Base-by-base conservation (phyloP, 1,140 invertebrate genomes). In the Drosophila funebris region DNA sequence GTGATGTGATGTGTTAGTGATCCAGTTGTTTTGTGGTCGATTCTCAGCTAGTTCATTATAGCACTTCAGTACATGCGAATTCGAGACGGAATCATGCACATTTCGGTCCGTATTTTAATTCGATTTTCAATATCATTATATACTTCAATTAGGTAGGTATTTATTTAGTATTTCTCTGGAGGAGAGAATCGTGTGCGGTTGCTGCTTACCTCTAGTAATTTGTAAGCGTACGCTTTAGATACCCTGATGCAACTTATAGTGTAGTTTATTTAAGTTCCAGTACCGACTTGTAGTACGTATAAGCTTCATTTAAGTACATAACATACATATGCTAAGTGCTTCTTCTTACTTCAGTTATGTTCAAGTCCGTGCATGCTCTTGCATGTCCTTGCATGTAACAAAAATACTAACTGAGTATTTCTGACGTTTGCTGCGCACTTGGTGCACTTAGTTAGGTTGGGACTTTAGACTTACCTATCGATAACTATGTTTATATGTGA, bases 191-290 rank as follows among this genome's bases (percentile, higher is more conserved):
- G 27, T 29, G 11, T 53, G 66, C 46, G 16, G 4, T 52, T 37
- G 63, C 39, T 18, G 13, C 58, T 82, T 82, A 82, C 14, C 29
- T 60, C 75, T 78, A 83, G 79, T 77, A 83, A 83, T 78, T 66
- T 71, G 58, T 73, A 68, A 60, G 56, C 56, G 64, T 73, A 73
- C 31, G 48, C 78, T 78, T 76, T 78, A 63, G 56, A 78, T 82
- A 82, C 79, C 79, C 79, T 82, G 79, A 82, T 82, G 70, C 54
- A 69, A 73, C 70, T 69, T 73, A 68, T 60, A 53, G 43, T 50
- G 31, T 43, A 50, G 6, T 48, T 41, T 27, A 9, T 33, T 57
- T 58, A 11, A 29, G 20, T 54, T 8, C 48, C 48, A 46, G 52
- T 27, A 48, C 48, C n/a, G 16, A 41, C 18, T 41, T 29, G 18